Base-by-base conservation (phyloP, 1,140 invertebrate genomes). In the Piezodorus guildinii region DNA sequence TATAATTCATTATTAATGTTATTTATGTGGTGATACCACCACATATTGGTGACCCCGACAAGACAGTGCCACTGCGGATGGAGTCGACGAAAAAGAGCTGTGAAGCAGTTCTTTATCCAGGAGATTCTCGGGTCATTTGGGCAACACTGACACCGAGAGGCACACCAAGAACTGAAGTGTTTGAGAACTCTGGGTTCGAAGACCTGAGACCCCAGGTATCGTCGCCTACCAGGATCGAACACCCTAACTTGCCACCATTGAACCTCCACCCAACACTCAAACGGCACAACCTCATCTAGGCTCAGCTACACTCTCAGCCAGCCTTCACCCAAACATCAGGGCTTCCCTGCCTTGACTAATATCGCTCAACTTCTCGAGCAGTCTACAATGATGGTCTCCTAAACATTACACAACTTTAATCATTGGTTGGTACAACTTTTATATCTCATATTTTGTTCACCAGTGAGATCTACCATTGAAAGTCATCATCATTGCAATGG, bases 71-170 rank as follows among this genome's bases (percentile, higher is more conserved):
- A 34, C 59, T 63, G 30, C 23, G 58, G 16, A 45, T 49, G 45
- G 65, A 66, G 45, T 45, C 43, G 39, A 27, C 51, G 61, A 62
- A 63, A 21, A 58, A 63, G 51, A 64, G 58, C 2, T 76, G 70
- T 66, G 79, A 80, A 64, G 76, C 79, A 0, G 79, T 79, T 30
- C 73, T 80, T 4, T 81, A 81, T 68, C 79, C 79, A n/a, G 65
- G 65, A 14, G 81, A 85, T 71, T 82, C 82, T 8, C 75, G 85
- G n/a, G 83, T 88, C 17, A 80, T 91, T 25, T 91, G 88, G 88
- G 88, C 89, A 0, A 87, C 88, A 0, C 74, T 91, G 9, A 90
- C 88, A 4, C 88, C 89, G 0, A 78, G 87, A 17, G 88, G 88
- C 19, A 89, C 87, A 23, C 10, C 56, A 59, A 14, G 45, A 45